These are phyloP conservation scores for Terrapene triunguis DNA, from an alignment of 2,113 vertebrate genomes.

Conservation along the genomic window DNA sequence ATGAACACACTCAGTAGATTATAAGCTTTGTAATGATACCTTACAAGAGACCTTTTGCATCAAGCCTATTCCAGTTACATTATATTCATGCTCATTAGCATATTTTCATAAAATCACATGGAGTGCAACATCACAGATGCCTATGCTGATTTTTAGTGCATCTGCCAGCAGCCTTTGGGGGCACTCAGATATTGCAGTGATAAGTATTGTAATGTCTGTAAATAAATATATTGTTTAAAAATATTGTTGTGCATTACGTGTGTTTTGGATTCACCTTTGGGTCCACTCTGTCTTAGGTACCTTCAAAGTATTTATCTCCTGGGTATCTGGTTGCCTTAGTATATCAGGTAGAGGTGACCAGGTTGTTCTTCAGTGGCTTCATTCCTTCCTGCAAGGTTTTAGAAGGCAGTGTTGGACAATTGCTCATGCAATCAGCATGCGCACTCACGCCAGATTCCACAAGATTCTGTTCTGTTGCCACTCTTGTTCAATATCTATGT, in stretches of 20 bases:
- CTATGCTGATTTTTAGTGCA: constrained; percentile 14
- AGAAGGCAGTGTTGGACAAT: neutral
- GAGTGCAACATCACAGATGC: neutral
- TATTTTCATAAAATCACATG: too few relatives aligned
- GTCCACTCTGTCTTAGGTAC: neutral
- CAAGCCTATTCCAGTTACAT: too few relatives aligned
- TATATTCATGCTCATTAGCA: too few relatives aligned
- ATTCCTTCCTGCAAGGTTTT: neutral
- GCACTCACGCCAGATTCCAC: neutral
- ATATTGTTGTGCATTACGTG: neutral
- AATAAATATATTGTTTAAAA: neutral
- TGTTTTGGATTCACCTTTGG: neutral
- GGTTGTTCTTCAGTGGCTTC: neutral
- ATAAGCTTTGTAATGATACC: too few relatives aligned
- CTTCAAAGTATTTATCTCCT: neutral
- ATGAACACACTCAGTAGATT: too few relatives aligned
- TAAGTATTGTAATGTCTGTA: neutral
- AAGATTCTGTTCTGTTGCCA: constrained; percentile 7
- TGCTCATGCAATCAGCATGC: neutral
- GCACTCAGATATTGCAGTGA: neutral
- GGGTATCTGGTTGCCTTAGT: neutral
- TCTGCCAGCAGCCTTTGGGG: neutral
- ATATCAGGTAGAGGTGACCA: neutral
- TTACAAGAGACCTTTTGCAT: too few relatives aligned
- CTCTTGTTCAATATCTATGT: neutral